Evolutionary conservation across 2,113 vertebrate genomes (phyloP), one percentile per base, ranked within the genome.

Genomic region (Nothocercus julius): DNA sequence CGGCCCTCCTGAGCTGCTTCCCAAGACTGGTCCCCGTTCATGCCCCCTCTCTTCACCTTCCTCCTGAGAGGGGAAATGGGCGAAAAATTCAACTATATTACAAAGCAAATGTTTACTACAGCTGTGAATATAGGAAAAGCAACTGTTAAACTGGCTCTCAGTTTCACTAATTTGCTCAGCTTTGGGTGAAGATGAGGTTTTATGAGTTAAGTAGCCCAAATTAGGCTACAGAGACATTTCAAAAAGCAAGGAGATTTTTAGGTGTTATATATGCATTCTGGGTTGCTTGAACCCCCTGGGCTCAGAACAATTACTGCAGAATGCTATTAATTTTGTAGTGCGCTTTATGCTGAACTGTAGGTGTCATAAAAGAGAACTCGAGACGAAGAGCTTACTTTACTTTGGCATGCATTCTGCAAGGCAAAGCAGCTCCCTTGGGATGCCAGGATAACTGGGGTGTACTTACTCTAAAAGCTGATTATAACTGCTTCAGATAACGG

Each of bases 151-250:
- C 40, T 76, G 24, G 45, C 28, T 51, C 27, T 17, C 18, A 5
- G 11, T 66, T 89, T 83, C 17, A 64, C 61, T 79, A 56, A 87
- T 40, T 82, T 22, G 66, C 36, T 87, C 58, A 40, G 24, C 49
- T 94, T 91, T 49, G n/a, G 36, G 24, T 85, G 87, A 76, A 85
- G 62, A 79, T 64, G 42, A 40, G 21, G 28, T 22, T 91, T 94
- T 82, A 91, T 28, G 75, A 91, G 38, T 28, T 19, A n/a, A 77
- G 63, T 16, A 80, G 47, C 67, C 67, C 70, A 87, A 82, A 77
- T 90, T 11, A 80, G 54, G 72, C 85, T 91, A 72, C 44, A 85
- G 76, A 87, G 85, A 83, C 59, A 58, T 83, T 85, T 83, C 56
- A 82, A 85, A 62, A 44, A 85, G 59, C 59, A 49, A 6, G n/a